These are phyloP conservation scores for Actenoides hombroni DNA, from an alignment of 2,113 vertebrate species.

Conservation along the genomic window DNA sequence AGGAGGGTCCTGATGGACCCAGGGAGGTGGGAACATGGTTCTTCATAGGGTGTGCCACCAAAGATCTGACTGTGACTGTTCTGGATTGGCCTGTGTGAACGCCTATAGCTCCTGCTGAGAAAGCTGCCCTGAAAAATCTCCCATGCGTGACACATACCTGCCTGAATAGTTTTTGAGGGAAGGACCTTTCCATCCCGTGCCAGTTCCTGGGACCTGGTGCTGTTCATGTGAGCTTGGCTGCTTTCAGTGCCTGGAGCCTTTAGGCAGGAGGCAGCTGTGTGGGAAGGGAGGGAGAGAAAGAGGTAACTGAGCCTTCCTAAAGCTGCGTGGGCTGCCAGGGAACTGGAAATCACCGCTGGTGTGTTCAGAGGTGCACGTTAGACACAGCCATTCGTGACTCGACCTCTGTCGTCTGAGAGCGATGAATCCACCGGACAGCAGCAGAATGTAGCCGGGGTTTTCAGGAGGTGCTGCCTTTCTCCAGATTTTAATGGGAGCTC, in stretches of 20 bases:
- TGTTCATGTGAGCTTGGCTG: not conserved
- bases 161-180: not conserved
- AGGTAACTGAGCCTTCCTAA: not conserved
- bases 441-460: not conserved
- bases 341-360: not conserved
- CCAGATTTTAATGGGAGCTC: not conserved
- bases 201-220: not conserved
- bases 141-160: fast-evolving
- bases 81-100: not conserved
- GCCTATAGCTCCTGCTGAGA: not conserved
- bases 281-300: not conserved
- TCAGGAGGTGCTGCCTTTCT: not conserved
- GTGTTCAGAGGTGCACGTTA: not conserved
- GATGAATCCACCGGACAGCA: not conserved
- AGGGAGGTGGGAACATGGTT: not conserved
- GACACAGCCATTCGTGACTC: not conserved
- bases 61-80: not conserved
- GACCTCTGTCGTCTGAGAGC: not conserved
- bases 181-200: fast-evolving
- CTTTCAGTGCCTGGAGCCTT: not conserved
- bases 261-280: not conserved
- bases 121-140: not conserved
- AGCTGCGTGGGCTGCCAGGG: not conserved
- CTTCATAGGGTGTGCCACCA: not conserved
- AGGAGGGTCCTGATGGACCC: not conserved